Base-by-base conservation (phyloP, 2,888 invertebrate species). In the Atethmia centrago region DNA sequence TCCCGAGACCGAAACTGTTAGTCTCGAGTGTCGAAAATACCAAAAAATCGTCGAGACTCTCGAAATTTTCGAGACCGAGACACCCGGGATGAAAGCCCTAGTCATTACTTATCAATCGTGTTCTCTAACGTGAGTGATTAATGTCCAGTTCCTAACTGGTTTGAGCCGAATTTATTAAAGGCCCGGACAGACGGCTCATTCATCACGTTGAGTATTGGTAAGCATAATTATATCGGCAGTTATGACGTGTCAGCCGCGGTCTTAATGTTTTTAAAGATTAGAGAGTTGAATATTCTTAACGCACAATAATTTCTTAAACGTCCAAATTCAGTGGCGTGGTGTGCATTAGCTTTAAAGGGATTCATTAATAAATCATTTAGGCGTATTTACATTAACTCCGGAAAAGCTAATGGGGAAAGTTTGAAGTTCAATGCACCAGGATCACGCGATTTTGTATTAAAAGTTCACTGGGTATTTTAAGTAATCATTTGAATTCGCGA, bases 41-140 rank as follows among this genome's bases (percentile, higher is more conserved):
- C n/a, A n/a, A n/a, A n/a, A n/a, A n/a, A n/a, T n/a, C n/a, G n/a
- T n/a, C n/a, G n/a, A n/a, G n/a, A n/a, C n/a, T n/a, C n/a, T n/a
- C n/a, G n/a, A n/a, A n/a, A n/a, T n/a, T n/a, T n/a, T n/a, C n/a
- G n/a, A n/a, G n/a, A n/a, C n/a, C n/a, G n/a, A n/a, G n/a, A n/a
- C n/a, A n/a, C n/a, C n/a, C n/a, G n/a, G n/a, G n/a, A n/a, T n/a
- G n/a, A n/a, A n/a, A n/a, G n/a, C n/a, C n/a, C n/a, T n/a, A n/a
- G n/a, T n/a, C n/a, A n/a, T 81, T 85, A 80, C 69, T 74, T 87
- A 87, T 84, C 79, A 74, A 74, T 70, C 66, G 64, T 77, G 74
- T 82, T 77, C 65, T 80, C 65, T 80, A 84, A 77, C 76, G 83
- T 85, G 86, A 86, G 83, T 85, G 86, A 86, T 84, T 85, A 83